Percentiles rank a stretch among this genome's conserved stretches.
Evolutionary conservation across 2,888 invertebrate species (phyloP).

Genomic region (Elysia crispata): DNA sequence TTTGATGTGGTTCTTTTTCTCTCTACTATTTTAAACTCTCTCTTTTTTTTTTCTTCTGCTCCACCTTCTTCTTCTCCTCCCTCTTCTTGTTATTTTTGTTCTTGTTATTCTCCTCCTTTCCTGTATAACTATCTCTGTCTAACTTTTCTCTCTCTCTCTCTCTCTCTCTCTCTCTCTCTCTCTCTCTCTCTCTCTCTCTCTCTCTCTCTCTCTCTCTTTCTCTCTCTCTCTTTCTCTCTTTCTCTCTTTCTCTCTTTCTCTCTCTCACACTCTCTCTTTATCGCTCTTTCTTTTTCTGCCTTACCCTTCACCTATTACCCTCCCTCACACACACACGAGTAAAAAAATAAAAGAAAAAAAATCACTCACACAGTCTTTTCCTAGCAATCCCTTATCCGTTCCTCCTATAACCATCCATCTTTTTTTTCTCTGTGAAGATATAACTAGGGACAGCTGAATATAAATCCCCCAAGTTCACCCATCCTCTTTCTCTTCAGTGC

Average conservation of each 20-base stretch:
- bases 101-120: not conserved
- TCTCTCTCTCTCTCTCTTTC: slow-evolving; percentile 28
- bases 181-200: slow-evolving; percentile 30
- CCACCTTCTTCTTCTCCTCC: too few species aligned
- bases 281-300: not conserved
- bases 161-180: slow-evolving; percentile 31
- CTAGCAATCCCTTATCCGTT: too few species aligned
- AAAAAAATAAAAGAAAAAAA: too few species aligned
- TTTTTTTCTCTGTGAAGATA: not conserved
- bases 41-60: too few species aligned
- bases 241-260: slow-evolving; percentile 10
- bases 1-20: too few species aligned
- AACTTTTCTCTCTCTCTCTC: slow-evolving; percentile 33
- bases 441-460: not conserved
- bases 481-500: too few species aligned
- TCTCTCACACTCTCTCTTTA: slow-evolving; percentile 23
- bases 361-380: too few species aligned
- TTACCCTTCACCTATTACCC: slow-evolving; percentile 1
- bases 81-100: too few species aligned
- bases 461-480: too few species aligned
- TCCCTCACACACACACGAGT: not conserved
- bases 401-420: too few species aligned
- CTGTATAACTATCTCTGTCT: not conserved
- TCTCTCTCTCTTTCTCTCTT: slow-evolving; percentile 33
- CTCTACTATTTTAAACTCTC: too few species aligned